A percentile compares a stretch with the other conserved stretches of the same genome.
Evolutionary conservation across 2,113 vertebrate species (phyloP).

Genomic region (Colistium nudipinnis): DNA sequence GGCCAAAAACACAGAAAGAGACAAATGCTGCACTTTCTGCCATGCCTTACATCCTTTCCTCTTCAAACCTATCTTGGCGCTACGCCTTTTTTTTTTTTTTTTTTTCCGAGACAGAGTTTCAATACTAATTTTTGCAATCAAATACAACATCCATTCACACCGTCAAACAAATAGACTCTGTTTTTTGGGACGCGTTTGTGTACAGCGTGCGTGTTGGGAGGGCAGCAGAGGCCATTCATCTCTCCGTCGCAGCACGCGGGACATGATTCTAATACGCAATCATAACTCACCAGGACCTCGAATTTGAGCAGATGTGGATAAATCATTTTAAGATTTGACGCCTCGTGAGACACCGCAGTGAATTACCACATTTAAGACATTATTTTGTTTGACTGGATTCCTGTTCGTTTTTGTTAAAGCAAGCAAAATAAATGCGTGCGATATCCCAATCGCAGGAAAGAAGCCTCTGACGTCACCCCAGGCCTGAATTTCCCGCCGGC

Average conservation of each 20-base stretch:
- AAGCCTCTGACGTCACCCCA: slow-evolving; percentile 11
- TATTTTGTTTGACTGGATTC: slow-evolving; percentile 16
- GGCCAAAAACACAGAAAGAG: slow-evolving; percentile 30
- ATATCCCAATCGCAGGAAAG: slow-evolving; percentile 16
- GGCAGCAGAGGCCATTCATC: too few relatives aligned
- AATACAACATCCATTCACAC: slow-evolving; percentile 13
- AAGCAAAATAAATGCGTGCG: slow-evolving; percentile 6
- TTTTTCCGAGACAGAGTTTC: slow-evolving; percentile 16
- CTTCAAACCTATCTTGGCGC: slow-evolving; percentile 10
- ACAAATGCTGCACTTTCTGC: slow-evolving; percentile 41
- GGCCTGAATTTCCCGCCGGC: slow-evolving; percentile 19
- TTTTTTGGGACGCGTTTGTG: slow-evolving; percentile 14
- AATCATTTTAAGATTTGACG: slow-evolving; percentile 32
- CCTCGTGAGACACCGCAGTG: slow-evolving; percentile 2
- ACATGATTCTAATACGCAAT: slow-evolving; percentile 16
- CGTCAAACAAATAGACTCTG: slow-evolving; percentile 5
- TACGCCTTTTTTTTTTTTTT: too few relatives aligned
- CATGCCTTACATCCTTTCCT: slow-evolving; percentile 14
- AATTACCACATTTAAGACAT: background rate
- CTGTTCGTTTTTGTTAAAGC: slow-evolving; percentile 6
- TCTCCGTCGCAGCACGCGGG: slow-evolving; percentile 8
- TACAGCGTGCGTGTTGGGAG: slow-evolving; percentile 20
- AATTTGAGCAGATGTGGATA: slow-evolving; percentile 29
- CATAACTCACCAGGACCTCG: slow-evolving; percentile 21
- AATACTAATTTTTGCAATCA: slow-evolving; percentile 47